Evolutionary conservation across 1,140 invertebrate genomes (phyloP).

Genomic region (Brachystomella parvula): DNA sequence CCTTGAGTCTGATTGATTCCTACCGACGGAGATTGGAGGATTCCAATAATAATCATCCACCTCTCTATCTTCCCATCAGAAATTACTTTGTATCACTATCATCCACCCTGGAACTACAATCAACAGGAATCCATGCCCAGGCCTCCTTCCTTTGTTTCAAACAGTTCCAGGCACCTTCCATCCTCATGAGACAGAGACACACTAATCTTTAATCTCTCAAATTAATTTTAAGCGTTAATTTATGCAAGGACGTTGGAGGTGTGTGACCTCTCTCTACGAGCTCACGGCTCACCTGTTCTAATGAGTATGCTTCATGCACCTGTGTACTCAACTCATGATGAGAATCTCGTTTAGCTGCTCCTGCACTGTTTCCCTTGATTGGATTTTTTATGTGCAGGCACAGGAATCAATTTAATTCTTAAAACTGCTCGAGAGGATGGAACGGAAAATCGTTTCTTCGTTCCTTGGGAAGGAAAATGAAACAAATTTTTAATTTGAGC

Average conservation of each 20-base stretch:
- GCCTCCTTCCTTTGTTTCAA: not conserved
- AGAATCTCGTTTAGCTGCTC: not conserved
- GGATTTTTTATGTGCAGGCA: slow-evolving; percentile 2
- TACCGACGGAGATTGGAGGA: too few species aligned
- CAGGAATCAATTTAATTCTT: not conserved
- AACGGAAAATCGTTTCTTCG: not conserved
- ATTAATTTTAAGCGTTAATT: not conserved
- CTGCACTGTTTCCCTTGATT: not conserved
- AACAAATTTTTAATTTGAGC: slow-evolving; percentile 10
- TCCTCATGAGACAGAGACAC: not conserved
- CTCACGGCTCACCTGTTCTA: not conserved
- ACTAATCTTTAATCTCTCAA: not conserved
- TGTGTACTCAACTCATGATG: not conserved
- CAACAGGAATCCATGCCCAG: not conserved
- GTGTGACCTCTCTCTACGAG: not conserved
- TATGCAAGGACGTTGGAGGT: not conserved
- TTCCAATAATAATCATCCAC: too few species aligned
- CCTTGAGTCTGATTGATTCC: slow-evolving; percentile 35
- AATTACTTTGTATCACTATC: not conserved
- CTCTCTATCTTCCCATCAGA: not conserved
- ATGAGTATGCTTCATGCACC: not conserved
- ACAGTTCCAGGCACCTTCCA: not conserved
- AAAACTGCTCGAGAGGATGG: not conserved
- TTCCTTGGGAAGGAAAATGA: not conserved
- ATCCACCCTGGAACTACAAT: not conserved